Base-by-base conservation (phyloP, 2,113 vertebrate genomes). In the Sinosuthora webbiana region DNA sequence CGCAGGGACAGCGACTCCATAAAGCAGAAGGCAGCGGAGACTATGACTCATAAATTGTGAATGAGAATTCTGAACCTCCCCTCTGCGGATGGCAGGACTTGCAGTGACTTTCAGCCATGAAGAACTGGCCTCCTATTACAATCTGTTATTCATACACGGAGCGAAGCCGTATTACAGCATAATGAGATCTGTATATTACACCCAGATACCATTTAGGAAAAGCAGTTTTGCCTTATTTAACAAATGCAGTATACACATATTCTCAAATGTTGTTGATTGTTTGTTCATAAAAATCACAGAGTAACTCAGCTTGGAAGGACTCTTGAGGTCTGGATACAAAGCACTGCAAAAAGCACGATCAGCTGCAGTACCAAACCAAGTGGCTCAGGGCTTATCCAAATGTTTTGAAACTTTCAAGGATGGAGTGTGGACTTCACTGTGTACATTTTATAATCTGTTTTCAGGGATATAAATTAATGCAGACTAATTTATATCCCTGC, bases 11-110 rank as follows among this genome's bases (percentile, higher is more conserved):
- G 87, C 8, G 75, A 60, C 79, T 90, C 85, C 83, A 89, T 81
- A 95, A 94, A 93, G 86, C 83, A 93, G 88, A 97, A 93, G 87
- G 92, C 88, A 96, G 56, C 7, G 78, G 71, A 93, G 60, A 90
- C 78, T 57, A 22, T 80, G 84, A 91, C 63, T 95, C 82, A 91
- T 80, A 70, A 62, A 84, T 82, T 68, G 80, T 87, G 76, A 91
- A 88, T 67, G 63, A 90, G 85, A 65, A 79, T 74, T 45, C 59
- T 70, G 67, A 90, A 63, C 82, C 80, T 93, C 75, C 41, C 42
- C 45, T 93, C 82, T 63, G 84, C 0, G 71, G 70, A 89, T 49
- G 63, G 78, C 55, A 91, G 92, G 90, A 91, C 67, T 95, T 77
- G 44, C 74, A 74, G 70, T 12, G 57, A 94, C 63, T 91, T 85